Percentiles rank a stretch among this genome's conserved stretches.
Evolutionary conservation across 2,113 vertebrate genomes (phyloP).

Genomic region (Tenebrosternarchus preto): DNA sequence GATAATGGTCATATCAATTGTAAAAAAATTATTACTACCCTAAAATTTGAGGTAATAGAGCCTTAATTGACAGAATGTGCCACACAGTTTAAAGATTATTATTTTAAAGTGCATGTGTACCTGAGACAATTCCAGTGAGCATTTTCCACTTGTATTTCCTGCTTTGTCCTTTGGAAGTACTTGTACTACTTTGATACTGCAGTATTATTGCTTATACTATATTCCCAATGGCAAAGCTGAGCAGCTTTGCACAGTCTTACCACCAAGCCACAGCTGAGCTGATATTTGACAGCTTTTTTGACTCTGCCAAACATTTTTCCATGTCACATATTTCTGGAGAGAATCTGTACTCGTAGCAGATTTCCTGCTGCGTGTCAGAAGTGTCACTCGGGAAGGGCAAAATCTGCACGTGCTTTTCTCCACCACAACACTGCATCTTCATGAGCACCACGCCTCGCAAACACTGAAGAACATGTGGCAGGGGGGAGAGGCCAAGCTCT

Average conservation of each 20-base stretch:
- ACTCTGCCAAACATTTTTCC: slow-evolving; percentile 15
- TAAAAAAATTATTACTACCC: too few species aligned
- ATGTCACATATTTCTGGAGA: neutral
- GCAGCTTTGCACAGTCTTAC: slow-evolving; percentile 14
- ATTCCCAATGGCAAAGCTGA: slow-evolving; percentile 12
- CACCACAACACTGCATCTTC: neutral
- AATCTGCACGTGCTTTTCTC: neutral
- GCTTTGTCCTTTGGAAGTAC: too few species aligned
- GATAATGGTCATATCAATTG: too few species aligned
- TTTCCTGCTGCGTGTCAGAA: neutral
- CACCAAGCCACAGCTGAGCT: neutral
- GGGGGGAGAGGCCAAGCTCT: neutral
- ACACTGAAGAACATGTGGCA: neutral
- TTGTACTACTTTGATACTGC: neutral
- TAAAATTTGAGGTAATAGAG: too few species aligned
- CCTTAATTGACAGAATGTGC: too few species aligned
- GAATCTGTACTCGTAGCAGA: neutral
- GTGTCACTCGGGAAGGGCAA: neutral
- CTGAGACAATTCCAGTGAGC: too few species aligned
- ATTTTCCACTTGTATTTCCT: too few species aligned
- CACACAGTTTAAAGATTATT: too few species aligned
- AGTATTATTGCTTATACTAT: slow-evolving; percentile 17
- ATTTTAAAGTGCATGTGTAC: too few species aligned
- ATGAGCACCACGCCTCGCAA: neutral
- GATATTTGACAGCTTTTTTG: neutral